Conservation (phyloP, 1,140 invertebrate genomes). For the Dermatophagoides farinae region DNA sequence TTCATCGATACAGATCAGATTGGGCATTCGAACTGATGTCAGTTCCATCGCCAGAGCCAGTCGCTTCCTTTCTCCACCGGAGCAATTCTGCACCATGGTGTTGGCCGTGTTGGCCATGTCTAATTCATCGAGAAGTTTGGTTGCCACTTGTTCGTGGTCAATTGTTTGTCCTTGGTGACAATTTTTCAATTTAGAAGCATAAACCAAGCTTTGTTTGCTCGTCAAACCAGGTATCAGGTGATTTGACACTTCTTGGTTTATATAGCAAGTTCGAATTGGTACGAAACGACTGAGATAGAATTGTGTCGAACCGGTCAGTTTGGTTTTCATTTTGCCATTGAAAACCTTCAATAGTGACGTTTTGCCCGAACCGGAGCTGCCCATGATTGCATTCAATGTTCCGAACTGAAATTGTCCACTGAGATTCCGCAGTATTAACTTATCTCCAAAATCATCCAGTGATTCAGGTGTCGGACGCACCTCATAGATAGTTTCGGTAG, state of each 20-base stretch:
- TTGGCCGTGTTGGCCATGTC: constrained; percentile 22
- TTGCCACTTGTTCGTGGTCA: background rate
- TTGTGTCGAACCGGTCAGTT: background rate
- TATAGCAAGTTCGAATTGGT: background rate
- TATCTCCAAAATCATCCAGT: background rate
- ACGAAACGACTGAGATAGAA: background rate
- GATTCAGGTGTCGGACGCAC: background rate
- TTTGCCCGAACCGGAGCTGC: background rate
- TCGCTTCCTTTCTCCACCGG: constrained; percentile 78
- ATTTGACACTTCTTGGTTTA: background rate
- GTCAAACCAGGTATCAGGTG: constrained; percentile 31
- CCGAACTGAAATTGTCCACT: background rate
- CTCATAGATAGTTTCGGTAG: background rate
- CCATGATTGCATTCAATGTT: background rate
- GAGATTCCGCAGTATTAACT: background rate
- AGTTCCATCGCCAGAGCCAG: constrained; percentile 81
- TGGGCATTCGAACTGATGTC: constrained; percentile 73
- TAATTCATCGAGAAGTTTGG: background rate
- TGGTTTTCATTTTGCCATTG: background rate
- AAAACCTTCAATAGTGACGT: background rate
- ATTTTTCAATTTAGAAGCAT: constrained; percentile 70
- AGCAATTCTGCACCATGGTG: constrained; percentile 56
- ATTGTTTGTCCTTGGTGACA: background rate
- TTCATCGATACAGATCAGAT: constrained; percentile 90
- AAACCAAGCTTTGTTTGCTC: constrained; percentile 66